Evolutionary conservation across 1,140 invertebrate species (phyloP).

Genomic region (Neomicropteryx cornuta): DNA sequence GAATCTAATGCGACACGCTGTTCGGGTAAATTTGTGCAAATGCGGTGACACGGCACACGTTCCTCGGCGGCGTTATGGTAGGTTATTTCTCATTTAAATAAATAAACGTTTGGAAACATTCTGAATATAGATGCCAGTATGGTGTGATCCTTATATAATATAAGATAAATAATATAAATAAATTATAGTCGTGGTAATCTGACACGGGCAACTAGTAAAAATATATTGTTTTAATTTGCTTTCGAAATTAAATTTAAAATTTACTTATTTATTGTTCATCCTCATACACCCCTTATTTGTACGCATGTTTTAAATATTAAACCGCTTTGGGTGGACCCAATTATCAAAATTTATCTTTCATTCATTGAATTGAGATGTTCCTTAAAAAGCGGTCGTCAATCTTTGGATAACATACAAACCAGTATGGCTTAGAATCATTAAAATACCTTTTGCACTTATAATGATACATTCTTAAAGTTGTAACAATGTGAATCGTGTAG

Average conservation of each 20-base stretch:
- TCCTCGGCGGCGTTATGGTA: background rate
- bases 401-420: background rate
- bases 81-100: background rate
- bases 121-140: background rate
- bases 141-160: background rate
- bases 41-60: slow-evolving; percentile 8
- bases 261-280: background rate
- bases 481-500: background rate
- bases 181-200: background rate
- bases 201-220: background rate
- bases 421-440: background rate
- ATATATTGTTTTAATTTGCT: background rate
- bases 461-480: background rate
- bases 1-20: background rate
- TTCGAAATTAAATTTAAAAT: background rate
- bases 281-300: background rate
- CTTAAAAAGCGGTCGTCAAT: too few relatives aligned
- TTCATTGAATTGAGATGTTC: too few relatives aligned
- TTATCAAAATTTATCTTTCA: background rate
- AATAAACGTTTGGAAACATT: background rate
- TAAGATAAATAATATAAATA: background rate
- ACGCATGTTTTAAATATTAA: background rate
- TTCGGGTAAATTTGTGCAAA: slow-evolving; percentile 7
- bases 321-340: background rate
- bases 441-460: background rate